These are phyloP conservation scores for Pangasius krempfi DNA, from an alignment of 2,797 vertebrate genomes.

Conservation along the genomic window DNA sequence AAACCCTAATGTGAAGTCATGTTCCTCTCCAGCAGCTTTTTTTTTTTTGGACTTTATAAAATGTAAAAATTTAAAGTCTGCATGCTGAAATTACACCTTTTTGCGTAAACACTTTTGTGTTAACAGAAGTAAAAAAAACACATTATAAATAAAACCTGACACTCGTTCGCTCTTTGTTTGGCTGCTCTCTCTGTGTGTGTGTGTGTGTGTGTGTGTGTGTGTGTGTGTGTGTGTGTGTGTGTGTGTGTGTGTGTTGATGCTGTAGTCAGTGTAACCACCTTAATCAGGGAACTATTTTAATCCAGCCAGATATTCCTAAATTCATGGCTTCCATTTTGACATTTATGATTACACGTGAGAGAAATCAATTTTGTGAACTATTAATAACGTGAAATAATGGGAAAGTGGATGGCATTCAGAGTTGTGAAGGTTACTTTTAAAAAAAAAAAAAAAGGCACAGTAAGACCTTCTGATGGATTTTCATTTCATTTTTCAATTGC, in stretches of 20 bases:
- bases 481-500: constrained; percentile 11
- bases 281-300: constrained; percentile 37
- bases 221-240: background rate
- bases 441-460: background rate
- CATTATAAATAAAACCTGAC: background rate
- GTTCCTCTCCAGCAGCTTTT: background rate
- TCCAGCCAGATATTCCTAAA: constrained; percentile 28
- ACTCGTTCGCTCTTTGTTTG: background rate
- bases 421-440: background rate
- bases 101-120: background rate
- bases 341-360: constrained; percentile 12
- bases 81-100: background rate
- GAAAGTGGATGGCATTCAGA: constrained; percentile 29
- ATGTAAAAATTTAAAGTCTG: background rate
- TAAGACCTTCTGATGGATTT: background rate
- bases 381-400: constrained; percentile 41
- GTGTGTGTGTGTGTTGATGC: background rate
- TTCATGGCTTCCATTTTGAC: constrained; percentile 29
- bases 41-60: background rate
- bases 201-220: background rate
- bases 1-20: background rate
- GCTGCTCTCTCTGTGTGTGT: background rate
- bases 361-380: constrained; percentile 35
- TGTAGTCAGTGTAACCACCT: constrained; percentile 44
- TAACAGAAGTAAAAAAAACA: background rate